Base-by-base conservation (phyloP, 2,797 vertebrate genomes). In the Pantherophis alleghaniensis region DNA sequence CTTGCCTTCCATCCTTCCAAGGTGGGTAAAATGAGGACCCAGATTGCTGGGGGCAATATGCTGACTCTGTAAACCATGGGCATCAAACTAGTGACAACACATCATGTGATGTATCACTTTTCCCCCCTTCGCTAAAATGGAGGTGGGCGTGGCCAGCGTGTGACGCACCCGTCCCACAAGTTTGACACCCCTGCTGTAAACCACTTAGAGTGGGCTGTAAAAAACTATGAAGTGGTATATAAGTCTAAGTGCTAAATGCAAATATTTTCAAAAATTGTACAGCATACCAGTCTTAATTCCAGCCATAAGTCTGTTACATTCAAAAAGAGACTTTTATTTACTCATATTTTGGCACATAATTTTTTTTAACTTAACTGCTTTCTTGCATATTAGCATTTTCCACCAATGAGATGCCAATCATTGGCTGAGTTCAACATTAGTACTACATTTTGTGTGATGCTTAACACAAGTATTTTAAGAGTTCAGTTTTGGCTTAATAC, bases 131-230 rank as follows among this genome's bases (percentile, higher is more conserved):
- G 2, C 59, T 61, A 61, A 61, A 61, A 10, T 3, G 1, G 24
- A 1, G 3, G 26, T 63, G 26, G 61, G 10, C 26, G 0, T 28
- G 61, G 3, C 26, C 61, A 63, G 10, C 2, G 0, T 1, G 1
- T 28, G 24, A 63, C 0, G 1, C 60, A 63, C 26, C 24, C 10
- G 9, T 1, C 24, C 24, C 24, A 0, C 10, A 3, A 61, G 10
- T 61, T 61, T 26, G 60, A 61, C 6, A 61, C 24, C 59, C 59
- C 60, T 61, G 24, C 66, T 69, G 66, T 32, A 69, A 69, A 32
- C 66, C 16, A 32, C 6, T 32, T 32, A 18, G 66, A 69, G n/a
- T 26, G 60, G 63, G 13, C 12, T 69, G 14, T 69, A 69, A 32
- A 69, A 6, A 14, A 7, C n/a, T 69, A 18, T 32, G n/a, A 69